Conservation (phyloP, 1,140 invertebrate species). For the Heliconius nattereri region DNA sequence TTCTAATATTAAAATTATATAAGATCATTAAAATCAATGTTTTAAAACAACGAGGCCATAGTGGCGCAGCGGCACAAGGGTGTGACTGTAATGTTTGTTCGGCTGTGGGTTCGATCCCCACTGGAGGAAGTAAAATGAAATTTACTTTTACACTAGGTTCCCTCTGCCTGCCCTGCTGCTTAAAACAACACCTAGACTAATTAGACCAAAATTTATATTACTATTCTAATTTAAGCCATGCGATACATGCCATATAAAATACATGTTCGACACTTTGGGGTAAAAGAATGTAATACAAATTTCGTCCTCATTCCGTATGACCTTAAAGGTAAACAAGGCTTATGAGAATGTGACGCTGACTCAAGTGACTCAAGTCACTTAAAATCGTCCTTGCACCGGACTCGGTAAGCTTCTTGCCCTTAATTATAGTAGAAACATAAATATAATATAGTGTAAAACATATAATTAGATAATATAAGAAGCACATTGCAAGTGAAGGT, state of each 20-base stretch:
- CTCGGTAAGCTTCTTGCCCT: background rate
- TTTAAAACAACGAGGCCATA: too few relatives aligned
- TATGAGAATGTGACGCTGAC: constrained; percentile 39
- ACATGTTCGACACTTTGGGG: background rate
- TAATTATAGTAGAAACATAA: constrained; percentile 3
- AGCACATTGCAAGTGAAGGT: background rate
- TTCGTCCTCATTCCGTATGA: constrained; percentile 36
- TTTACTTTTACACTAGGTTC: too few relatives aligned
- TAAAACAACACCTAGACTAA: background rate
- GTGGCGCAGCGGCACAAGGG: too few relatives aligned
- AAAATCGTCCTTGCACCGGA: constrained; percentile 22
- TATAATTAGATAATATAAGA: background rate
- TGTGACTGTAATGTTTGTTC: too few relatives aligned
- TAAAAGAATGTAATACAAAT: constrained; percentile 22
- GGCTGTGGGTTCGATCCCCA: too few relatives aligned
- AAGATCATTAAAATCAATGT: too few relatives aligned
- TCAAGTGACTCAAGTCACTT: constrained; percentile 31
- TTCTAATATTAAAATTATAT: too few relatives aligned
- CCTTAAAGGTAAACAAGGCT: constrained; percentile 40
- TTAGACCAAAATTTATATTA: background rate
- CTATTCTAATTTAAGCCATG: background rate
- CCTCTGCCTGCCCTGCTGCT: too few relatives aligned
- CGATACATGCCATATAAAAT: background rate
- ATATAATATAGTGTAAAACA: background rate
- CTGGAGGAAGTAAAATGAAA: too few relatives aligned